These are phyloP conservation scores for Ondatra zibethicus DNA, from an alignment of 2,113 vertebrate species.

Conservation along the genomic window DNA sequence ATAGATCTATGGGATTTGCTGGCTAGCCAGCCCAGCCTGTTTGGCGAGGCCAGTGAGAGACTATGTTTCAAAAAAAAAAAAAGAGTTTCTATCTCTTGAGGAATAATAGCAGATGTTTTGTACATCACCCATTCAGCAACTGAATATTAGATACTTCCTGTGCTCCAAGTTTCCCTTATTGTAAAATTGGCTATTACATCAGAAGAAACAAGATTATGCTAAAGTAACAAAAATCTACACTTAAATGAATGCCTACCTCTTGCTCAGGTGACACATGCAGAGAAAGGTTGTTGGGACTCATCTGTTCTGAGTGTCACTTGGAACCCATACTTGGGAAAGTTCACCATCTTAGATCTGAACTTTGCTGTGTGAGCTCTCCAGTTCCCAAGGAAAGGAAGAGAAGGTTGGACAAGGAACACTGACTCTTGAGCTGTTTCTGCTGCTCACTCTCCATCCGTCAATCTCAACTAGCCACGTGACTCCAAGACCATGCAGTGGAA, in stretches of 20 bases:
- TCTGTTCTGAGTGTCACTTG: not conserved
- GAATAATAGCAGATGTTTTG: not conserved
- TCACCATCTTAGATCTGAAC: not conserved
- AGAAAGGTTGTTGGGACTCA: not conserved
- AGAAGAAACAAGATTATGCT: not conserved
- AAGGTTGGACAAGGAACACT: not conserved
- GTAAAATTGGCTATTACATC: not conserved
- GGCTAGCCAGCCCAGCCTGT: not conserved
- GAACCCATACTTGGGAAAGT: not conserved
- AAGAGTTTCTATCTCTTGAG: not conserved
- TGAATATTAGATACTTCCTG: not conserved
- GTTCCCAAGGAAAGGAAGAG: not conserved
- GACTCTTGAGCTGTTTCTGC: not conserved
- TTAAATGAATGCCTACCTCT: not conserved
- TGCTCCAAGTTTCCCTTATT: not conserved
- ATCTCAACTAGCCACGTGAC: not conserved
- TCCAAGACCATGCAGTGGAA: not conserved
- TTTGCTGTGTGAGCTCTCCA: not conserved
- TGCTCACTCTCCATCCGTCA: not conserved
- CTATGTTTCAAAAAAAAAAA: not conserved
- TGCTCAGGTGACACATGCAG: not conserved
- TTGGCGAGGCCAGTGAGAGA: not conserved
- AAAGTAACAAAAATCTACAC: not conserved
- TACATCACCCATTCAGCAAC: not conserved
- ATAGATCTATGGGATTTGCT: no score